Evolutionary conservation across 2,797 vertebrate genomes (phyloP), one percentile per base, ranked within the genome.

Genomic region (Anguilla marmorata): DNA sequence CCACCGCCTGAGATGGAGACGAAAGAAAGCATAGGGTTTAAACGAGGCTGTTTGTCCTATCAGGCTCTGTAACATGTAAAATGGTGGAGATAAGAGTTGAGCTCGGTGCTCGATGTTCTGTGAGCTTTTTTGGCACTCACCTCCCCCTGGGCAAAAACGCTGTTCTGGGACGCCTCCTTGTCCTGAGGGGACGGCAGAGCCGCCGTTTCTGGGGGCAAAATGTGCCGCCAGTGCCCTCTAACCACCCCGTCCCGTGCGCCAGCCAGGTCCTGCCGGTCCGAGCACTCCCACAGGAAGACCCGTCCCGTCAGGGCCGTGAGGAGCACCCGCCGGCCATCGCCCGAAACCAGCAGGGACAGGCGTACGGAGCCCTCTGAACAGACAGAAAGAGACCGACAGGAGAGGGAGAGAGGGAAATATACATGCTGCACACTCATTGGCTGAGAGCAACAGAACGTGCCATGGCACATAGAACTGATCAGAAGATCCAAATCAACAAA

Each of bases 261-360:
- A 0, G 87, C 85, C 48, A 94, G 90, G 86, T 92, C 95, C 89
- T 91, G 94, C 84, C 83, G 45, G 86, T 97, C 96, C 76, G 88
- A 84, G 90, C 95, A 96, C 90, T 99, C 97, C 99, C 99, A 99
- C 66, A 99, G 94, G 89, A 98, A 97, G n/a, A 96, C 92, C 89
- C 93, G 94, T 11, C 96, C 97, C 37, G 95, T 96, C 87, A 95
- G 87, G 90, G 92, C 92, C 27, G 93, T 90, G 89, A 99, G 89
- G 0, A 99, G 92, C 27, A 96, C 94, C 88, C 94, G 96, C 92
- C 92, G 95, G 37, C 97, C 98, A 91, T 98, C 95, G 87, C 93
- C 97, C 30, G 98, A 98, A 27, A 98, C 95, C 89, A 95, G 96
- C 30, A 99, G 90, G 63, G 95, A 95, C 9, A 98, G 91, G 41